Conservation (phyloP, 1,140 invertebrate genomes). For the Camponotus pennsylvanicus region DNA sequence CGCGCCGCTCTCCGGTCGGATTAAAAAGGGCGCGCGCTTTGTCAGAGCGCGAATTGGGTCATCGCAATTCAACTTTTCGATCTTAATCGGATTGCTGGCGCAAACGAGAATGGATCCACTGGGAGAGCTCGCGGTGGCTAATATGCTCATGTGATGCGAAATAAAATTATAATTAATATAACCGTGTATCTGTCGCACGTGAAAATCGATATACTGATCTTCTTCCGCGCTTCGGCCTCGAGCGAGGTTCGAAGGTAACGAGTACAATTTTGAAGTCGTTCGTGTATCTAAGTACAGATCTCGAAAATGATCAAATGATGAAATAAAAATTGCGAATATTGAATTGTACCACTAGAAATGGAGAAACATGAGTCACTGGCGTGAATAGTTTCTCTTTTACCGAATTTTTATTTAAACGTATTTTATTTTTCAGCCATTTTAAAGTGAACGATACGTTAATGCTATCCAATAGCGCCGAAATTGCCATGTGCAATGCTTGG, state of each 20-base stretch:
- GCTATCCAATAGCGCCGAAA: not conserved
- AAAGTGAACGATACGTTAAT: not conserved
- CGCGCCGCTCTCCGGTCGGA: constrained; percentile 55
- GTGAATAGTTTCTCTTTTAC: not conserved
- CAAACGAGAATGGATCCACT: constrained; percentile 51
- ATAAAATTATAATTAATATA: constrained; percentile 60
- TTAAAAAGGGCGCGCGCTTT: constrained; percentile 67
- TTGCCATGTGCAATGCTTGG: not conserved
- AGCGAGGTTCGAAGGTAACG: not conserved
- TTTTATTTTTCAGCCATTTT: not conserved
- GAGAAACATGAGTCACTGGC: not conserved
- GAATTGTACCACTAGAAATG: not conserved
- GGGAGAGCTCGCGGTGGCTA: constrained; percentile 52
- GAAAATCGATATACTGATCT: too few species aligned
- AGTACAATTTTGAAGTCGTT: not conserved
- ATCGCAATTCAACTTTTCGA: constrained; percentile 63
- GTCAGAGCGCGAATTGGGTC: constrained; percentile 56
- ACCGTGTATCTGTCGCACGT: too few species aligned
- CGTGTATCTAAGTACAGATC: not conserved
- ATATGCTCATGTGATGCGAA: constrained; percentile 52
- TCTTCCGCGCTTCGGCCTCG: not conserved
- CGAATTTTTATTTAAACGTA: not conserved
- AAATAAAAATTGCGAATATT: not conserved
- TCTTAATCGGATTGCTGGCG: constrained; percentile 58
- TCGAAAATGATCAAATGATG: not conserved